Conservation (phyloP, 2,113 vertebrate genomes). For the Elanus axillaris region DNA sequence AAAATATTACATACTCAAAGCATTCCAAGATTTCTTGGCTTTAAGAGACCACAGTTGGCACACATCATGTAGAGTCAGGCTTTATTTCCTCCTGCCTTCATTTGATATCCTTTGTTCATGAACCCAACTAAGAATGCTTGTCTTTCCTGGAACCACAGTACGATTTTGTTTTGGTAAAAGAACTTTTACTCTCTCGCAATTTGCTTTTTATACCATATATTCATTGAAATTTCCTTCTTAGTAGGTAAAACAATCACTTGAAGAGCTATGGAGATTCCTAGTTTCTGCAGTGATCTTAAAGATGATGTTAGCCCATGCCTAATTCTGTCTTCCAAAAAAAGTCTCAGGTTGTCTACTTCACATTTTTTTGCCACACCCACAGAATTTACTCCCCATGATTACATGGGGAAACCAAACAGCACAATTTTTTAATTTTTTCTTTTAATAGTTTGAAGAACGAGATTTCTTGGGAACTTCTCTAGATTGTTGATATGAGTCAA, state of each 20-base stretch:
- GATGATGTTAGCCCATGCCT: background rate
- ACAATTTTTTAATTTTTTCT: background rate
- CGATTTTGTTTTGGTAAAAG: background rate
- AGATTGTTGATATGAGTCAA: background rate
- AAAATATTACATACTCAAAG: conserved; percentile 21
- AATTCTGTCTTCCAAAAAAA: background rate
- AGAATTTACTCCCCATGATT: background rate
- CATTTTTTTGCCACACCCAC: background rate
- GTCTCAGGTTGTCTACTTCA: background rate
- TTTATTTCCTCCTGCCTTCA: conserved; percentile 38
- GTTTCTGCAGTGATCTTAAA: background rate
- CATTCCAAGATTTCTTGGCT: conserved; percentile 37
- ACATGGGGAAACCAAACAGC: background rate
- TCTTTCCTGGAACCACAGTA: background rate
- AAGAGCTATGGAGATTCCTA: background rate
- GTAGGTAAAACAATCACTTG: background rate
- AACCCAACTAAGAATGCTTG: background rate
- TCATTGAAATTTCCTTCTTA: background rate
- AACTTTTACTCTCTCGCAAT: background rate
- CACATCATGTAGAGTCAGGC: background rate
- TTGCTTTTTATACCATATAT: background rate
- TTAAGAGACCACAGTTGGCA: conserved; percentile 27
- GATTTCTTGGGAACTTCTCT: background rate
- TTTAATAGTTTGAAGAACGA: background rate
- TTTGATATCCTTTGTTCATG: conserved; percentile 1